Percentiles rank a stretch among this genome's conserved stretches.
These are phyloP conservation scores for Eupithecia subumbrata DNA, from an alignment of 2,888 invertebrate species.

Conservation along the genomic window DNA sequence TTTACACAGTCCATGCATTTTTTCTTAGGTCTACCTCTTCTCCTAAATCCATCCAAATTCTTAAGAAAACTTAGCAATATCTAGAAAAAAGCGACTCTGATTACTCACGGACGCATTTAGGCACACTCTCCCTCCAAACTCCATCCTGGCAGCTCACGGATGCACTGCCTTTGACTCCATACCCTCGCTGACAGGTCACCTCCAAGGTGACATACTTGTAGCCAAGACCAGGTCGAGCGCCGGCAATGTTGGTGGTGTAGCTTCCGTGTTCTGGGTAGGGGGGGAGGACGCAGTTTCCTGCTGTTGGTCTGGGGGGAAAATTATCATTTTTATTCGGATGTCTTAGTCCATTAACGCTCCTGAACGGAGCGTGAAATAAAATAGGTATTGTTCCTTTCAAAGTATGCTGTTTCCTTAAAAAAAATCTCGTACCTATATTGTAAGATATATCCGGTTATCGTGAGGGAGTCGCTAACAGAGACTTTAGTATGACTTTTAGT, in stretches of 20 bases:
- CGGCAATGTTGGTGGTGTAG: slow-evolving; percentile 54
- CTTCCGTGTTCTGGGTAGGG: slow-evolving; percentile 58
- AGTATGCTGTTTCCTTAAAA: too few relatives aligned
- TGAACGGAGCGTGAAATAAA: not conserved
- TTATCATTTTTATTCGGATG: not conserved
- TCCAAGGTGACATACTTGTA: slow-evolving; percentile 53
- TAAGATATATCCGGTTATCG: too few relatives aligned
- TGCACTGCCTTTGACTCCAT: slow-evolving; percentile 48
- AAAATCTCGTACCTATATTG: too few relatives aligned
- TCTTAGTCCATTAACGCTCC: not conserved
- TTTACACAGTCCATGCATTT: too few relatives aligned
- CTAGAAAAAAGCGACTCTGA: too few relatives aligned
- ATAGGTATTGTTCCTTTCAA: too few relatives aligned
- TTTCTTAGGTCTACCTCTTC: too few relatives aligned
- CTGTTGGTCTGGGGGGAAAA: slow-evolving; percentile 26
- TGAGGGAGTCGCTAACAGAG: too few relatives aligned
- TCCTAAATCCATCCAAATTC: too few relatives aligned
- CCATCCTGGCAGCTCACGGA: slow-evolving; percentile 58
- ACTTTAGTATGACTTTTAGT: too few relatives aligned
- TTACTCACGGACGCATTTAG: slow-evolving; percentile 47
- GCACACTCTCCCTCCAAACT: slow-evolving; percentile 49
- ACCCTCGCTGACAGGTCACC: slow-evolving; percentile 60
- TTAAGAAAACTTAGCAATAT: too few relatives aligned
- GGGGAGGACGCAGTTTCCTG: slow-evolving; percentile 60
- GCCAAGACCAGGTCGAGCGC: slow-evolving; percentile 55